Conservation (phyloP, 1,140 invertebrate genomes). For the Caligus rogercresseyi region DNA sequence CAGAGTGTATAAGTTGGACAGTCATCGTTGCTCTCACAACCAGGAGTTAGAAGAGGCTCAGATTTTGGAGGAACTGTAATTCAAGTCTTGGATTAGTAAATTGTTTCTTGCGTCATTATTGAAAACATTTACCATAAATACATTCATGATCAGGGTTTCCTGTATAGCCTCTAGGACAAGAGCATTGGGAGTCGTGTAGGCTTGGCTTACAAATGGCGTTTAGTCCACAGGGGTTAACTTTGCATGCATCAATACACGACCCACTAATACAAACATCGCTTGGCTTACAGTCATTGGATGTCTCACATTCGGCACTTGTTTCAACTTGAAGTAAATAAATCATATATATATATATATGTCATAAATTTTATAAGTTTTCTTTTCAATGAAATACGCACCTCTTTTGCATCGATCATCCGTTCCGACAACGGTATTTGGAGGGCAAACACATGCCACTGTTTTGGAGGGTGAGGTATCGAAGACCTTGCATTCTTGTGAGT, state of each 20-base stretch:
- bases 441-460: conserved; percentile 12
- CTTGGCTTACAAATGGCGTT: background rate
- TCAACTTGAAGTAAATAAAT: background rate
- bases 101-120: too few relatives aligned
- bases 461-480: conserved; percentile 23
- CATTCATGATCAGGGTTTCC: conserved; percentile 25
- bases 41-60: conserved; percentile 20
- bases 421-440: conserved; percentile 5
- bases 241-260: background rate
- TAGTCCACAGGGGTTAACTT: background rate
- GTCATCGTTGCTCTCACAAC: conserved; percentile 22
- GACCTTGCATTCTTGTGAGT: conserved; percentile 2
- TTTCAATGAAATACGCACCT: background rate
- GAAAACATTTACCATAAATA: conserved; percentile 20
- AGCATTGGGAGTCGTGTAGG: background rate
- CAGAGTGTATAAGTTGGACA: conserved; percentile 26
- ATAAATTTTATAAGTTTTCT: too few relatives aligned
- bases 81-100: too few relatives aligned
- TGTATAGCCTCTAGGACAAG: background rate
- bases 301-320: background rate
- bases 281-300: background rate
- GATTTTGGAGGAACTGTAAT: conserved; percentile 27
- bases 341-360: too few relatives aligned
- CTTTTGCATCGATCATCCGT: background rate
- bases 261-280: background rate